Evolutionary conservation across 2,888 invertebrate species (phyloP).

Genomic region (Euproctis similis): DNA sequence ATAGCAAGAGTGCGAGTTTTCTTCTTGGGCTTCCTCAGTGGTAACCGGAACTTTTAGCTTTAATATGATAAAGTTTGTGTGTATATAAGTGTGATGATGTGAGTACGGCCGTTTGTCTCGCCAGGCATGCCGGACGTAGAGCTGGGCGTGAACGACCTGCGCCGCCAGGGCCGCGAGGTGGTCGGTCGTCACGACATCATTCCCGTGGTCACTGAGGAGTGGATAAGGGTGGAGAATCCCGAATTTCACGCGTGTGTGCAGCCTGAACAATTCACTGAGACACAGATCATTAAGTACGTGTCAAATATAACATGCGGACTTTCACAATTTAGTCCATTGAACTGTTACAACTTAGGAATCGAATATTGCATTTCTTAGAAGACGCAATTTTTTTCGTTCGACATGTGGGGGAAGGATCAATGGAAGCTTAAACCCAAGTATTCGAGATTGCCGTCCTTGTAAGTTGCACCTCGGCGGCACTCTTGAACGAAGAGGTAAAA

Average conservation of each 20-base stretch:
- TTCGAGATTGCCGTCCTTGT: no score
- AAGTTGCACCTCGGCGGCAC: no score
- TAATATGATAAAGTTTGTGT: neutral
- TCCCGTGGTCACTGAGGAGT: slow-evolving; percentile 98
- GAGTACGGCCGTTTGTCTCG: no score
- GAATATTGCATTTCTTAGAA: no score
- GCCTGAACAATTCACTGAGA: slow-evolving; percentile 89
- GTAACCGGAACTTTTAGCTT: slow-evolving; percentile 46
- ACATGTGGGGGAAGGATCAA: no score
- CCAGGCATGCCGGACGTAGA: slow-evolving; percentile 96
- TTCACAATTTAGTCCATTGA: no score
- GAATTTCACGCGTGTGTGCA: slow-evolving; percentile 97
- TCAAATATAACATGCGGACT: no score
- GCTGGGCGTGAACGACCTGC: slow-evolving; percentile 97
- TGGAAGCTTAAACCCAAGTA: no score
- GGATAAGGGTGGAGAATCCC: slow-evolving; percentile 96
- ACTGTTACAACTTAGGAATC: no score
- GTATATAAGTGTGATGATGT: neutral
- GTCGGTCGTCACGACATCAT: slow-evolving; percentile 99
- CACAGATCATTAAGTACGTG: slow-evolving; percentile 87
- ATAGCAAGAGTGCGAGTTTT: slow-evolving; percentile 96
- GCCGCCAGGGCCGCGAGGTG: slow-evolving; percentile 98
- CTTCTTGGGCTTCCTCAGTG: slow-evolving; percentile 96
- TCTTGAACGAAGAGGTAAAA: no score
- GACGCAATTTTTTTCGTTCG: no score